Evolutionary conservation across 2,888 invertebrate species (phyloP), one percentile per base, ranked within the genome.

Genomic region (Allacma fusca): DNA sequence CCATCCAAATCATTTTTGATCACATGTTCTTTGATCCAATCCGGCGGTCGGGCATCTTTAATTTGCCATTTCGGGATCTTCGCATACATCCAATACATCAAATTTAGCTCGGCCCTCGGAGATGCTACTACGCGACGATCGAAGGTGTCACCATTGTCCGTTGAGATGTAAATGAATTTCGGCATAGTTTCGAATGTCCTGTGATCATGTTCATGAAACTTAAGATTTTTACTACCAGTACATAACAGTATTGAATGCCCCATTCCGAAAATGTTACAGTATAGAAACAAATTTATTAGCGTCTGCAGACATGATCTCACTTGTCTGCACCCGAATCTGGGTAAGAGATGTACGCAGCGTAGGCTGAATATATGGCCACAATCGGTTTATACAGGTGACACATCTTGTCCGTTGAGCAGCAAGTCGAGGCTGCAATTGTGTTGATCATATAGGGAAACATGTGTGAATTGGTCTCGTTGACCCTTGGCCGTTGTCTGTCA

Each of bases 81-180:
- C 34, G n/a, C 9, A 43, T 71, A 82, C 44, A 82, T 70, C 28
- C 80, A 80, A 28, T 78, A 77, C n/a, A 81, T 79, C 2, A 81
- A 40, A 34, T 82, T 81, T 1, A 80, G 34, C 0, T 71, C 67
- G 0, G 81, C 72, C 21, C 72, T 26, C 9, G n/a, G 5, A 1
- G 72, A 28, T 4, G 81, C 70, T 19, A 82, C 68, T 7, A 79
- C 50, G 23, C 74, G 77, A 21, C 67, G 73, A 44, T 78, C 78
- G 43, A 82, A 82, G 1, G 76, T 82, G 19, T 78, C 74, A 13
- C 81, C 82, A 21, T 73, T 50, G 67, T 82, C 76, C 26, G 59
- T 76, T 0, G 82, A 82, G 16, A 82, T 50, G 59, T 78, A 82
- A 16, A 82, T 29, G 24, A 72, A 78, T n/a, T 75, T 77, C 12